These are phyloP conservation scores for Ferdinandea cuprea DNA, from an alignment of 2,888 invertebrate species.

Conservation along the genomic window DNA sequence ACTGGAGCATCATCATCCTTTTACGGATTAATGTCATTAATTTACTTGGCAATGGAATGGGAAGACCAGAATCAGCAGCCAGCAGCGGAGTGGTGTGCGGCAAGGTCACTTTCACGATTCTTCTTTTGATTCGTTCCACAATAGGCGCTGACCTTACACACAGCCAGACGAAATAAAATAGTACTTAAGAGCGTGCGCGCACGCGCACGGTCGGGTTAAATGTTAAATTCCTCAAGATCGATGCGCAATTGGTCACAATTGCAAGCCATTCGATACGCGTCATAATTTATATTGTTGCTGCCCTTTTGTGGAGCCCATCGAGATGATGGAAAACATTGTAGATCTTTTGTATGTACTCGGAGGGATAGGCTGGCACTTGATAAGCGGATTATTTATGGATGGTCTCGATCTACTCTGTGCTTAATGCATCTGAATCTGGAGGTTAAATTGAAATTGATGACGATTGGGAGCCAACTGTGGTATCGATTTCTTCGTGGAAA, in stretches of 20 bases:
- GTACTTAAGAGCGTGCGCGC: slow-evolving; percentile 1
- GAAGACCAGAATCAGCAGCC: slow-evolving; percentile 13
- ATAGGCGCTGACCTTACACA: slow-evolving; percentile 21
- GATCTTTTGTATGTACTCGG: no score
- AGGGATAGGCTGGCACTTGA: neutral
- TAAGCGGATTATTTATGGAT: slow-evolving; percentile 32
- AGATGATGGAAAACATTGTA: slow-evolving; percentile 6
- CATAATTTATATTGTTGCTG: neutral
- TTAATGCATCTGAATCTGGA: slow-evolving; percentile 7
- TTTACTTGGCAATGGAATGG: slow-evolving; percentile 19
- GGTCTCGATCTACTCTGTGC: neutral
- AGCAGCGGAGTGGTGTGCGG: no score
- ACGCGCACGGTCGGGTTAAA: slow-evolving; percentile 37
- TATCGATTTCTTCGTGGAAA: neutral
- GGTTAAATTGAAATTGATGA: neutral
- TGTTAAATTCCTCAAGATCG: slow-evolving; percentile 38
- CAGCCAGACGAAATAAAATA: no score
- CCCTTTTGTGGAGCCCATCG: slow-evolving; percentile 23
- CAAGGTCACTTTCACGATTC: slow-evolving; percentile 49
- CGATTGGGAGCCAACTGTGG: neutral
- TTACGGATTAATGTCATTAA: slow-evolving; percentile 49
- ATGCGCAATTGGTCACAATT: slow-evolving; percentile 39
- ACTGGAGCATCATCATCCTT: slow-evolving; percentile 48
- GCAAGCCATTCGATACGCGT: slow-evolving; percentile 21
- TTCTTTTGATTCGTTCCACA: slow-evolving; percentile 36